Evolutionary conservation across 2,797 vertebrate genomes (phyloP).

Genomic region (Coregonus suidteri): DNA sequence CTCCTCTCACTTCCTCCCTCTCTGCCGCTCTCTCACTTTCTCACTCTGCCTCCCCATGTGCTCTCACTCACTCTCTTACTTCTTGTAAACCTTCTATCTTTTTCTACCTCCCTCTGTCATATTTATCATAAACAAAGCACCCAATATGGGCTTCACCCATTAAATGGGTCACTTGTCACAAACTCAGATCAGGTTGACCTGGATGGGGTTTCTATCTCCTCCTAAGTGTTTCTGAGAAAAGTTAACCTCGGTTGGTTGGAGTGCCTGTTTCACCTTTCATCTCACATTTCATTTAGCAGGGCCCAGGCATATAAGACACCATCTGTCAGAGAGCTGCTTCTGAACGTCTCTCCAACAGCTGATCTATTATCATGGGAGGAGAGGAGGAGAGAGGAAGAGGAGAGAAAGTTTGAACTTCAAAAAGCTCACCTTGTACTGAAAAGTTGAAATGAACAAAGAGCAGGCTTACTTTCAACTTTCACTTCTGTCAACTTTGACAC

Average conservation of each 20-base stretch:
- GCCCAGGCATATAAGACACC: conserved; percentile 34
- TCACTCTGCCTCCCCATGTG: background rate
- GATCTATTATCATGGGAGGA: conserved; percentile 28
- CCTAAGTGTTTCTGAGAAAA: conserved; percentile 14
- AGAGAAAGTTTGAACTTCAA: conserved; percentile 13
- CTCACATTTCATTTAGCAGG: conserved; percentile 44
- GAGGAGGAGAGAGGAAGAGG: conserved; percentile 5
- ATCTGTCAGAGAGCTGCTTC: conserved; percentile 36
- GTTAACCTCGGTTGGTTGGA: conserved; percentile 23
- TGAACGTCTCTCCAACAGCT: conserved; percentile 34
- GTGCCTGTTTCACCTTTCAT: conserved; percentile 38
- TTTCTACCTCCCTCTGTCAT: background rate
- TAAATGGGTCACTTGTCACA: background rate
- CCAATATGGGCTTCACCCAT: background rate
- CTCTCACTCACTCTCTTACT: conserved; percentile 17
- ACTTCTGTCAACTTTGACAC: background rate
- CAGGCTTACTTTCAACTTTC: background rate
- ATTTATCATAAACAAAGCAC: too few species aligned
- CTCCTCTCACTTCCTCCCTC: background rate
- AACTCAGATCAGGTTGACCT: background rate
- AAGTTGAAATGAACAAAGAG: conserved; percentile 4
- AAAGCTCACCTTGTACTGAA: conserved; percentile 28
- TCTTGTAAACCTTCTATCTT: background rate
- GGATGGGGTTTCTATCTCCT: background rate
- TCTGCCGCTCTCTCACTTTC: background rate